These are phyloP conservation scores for Drosophila nigrodunni DNA, from an alignment of 1,140 invertebrate genomes.

Conservation along the genomic window DNA sequence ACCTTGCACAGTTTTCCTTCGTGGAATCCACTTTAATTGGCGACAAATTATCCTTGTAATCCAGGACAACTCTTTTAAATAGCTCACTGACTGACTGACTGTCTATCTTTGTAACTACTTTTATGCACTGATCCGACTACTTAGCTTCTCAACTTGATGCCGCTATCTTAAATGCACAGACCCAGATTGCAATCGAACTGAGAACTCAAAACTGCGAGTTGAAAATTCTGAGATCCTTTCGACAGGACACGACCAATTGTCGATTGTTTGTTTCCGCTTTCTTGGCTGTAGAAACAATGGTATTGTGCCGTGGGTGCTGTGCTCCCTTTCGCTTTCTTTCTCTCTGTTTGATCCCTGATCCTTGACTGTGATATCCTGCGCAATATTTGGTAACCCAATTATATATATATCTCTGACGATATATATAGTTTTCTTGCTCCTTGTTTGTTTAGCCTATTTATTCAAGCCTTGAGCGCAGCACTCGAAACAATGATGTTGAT, in stretches of 20 bases:
- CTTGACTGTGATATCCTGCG: constrained; percentile 44
- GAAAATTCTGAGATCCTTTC: constrained; percentile 1
- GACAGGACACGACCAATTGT: constrained; percentile 36
- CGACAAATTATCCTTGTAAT: constrained; percentile 49
- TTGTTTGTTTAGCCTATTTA: constrained; percentile 77
- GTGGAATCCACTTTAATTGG: constrained; percentile 21
- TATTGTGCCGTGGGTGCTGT: constrained; percentile 39
- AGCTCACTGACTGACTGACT: not conserved
- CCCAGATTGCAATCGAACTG: not conserved
- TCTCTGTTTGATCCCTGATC: constrained; percentile 1
- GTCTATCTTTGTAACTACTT: not conserved
- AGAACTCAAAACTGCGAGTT: no score
- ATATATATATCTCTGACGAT: constrained; percentile 39
- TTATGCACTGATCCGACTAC: constrained; percentile 41
- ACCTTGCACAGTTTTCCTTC: not conserved
- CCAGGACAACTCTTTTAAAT: constrained; percentile 63
- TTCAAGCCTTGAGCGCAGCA: constrained; percentile 54
- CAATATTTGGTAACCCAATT: constrained; percentile 80
- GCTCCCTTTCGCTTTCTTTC: not conserved
- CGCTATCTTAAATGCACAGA: constrained; percentile 26
- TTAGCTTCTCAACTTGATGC: constrained; percentile 72
- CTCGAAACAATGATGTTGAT: not conserved
- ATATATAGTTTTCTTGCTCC: not conserved
- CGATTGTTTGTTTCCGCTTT: constrained; percentile 48
- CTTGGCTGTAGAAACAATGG: constrained; percentile 4